Conservation (phyloP, 2,888 invertebrate species). For the Phlogophora meticulosa region DNA sequence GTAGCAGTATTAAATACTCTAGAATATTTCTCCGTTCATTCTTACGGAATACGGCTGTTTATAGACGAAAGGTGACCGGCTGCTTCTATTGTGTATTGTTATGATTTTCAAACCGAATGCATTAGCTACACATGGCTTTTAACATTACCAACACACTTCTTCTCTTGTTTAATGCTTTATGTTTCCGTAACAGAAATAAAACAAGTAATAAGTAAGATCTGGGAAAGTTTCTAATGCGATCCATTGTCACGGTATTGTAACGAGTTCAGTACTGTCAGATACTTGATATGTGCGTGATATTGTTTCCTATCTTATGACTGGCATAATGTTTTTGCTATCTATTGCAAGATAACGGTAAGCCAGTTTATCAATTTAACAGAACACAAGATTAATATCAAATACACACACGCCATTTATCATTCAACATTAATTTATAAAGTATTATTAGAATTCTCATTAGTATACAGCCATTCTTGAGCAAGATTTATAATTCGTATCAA, state of each 20-base stretch:
- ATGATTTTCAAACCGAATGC: constrained; percentile 55
- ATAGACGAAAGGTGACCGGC: constrained; percentile 46
- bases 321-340: constrained; percentile 17
- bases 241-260: constrained; percentile 38
- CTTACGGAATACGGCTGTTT: constrained; percentile 20
- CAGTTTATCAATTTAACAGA: constrained; percentile 5
- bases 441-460: constrained; percentile 43
- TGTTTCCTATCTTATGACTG: constrained; percentile 30
- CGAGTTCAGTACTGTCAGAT: constrained; percentile 32
- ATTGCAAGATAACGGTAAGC: constrained; percentile 8
- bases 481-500: constrained; percentile 45
- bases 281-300: constrained; percentile 30
- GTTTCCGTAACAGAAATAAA: constrained; percentile 54
- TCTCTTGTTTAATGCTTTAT: constrained; percentile 50
- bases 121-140: constrained; percentile 53
- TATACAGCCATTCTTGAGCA: constrained; percentile 31
- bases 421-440: constrained; percentile 14
- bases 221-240: constrained; percentile 50
- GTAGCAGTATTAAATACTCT: constrained; percentile 8
- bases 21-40: constrained; percentile 6
- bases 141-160: constrained; percentile 46
- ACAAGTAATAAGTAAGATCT: constrained; percentile 32
- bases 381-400: constrained; percentile 13
- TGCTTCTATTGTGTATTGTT: constrained; percentile 52
- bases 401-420: constrained; percentile 20